Evolutionary conservation across 2,888 invertebrate genomes (phyloP), one percentile per base, ranked within the genome.

Genomic region (Nasonovia ribisnigri): DNA sequence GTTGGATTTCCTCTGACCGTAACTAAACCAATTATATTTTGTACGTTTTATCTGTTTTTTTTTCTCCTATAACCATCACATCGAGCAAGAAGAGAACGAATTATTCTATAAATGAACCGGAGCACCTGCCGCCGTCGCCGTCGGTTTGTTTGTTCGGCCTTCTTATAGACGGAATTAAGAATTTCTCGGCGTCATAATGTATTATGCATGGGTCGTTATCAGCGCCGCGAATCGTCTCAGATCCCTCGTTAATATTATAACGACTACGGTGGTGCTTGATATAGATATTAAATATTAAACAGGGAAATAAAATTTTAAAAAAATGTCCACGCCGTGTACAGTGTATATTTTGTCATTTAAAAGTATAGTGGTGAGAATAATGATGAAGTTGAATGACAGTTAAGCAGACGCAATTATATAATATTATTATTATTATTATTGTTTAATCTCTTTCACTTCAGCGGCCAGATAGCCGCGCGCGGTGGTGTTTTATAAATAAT

Each of bases 181-280:
- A 77, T 77, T 20, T 77, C 77, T 36, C 77, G 36, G 1, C 77
- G n/a, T 87, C 43, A 29, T 6, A 46, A 51, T 48, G n/a, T 51
- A 87, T 87, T 87, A 87, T 87, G 87, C 87, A 87, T 20, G 48
- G 48, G 51, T 87, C 48, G 48, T 87, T 51, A 87, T 87, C 87
- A 48, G n/a, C 48, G 51, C 20, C n/a, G n/a, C 1, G 20, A 87
- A 48, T 87, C 87, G 87, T 0, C 87, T 87, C 20, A 13, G n/a
- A 29, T 87, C 87, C 48, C 87, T 87, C 87, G 87, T 87, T 87
- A n/a, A 87, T 77, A 36, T 77, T 77, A 36, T 77, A 77, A 77
- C 20, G 77, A 87, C 48, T 20, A 20, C 43, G 24, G 84, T n/a
- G 20, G 16, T 48, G 20, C 48, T 87, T 48, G 51, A 87, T 87